phyloP scores from a whole-genome alignment of 2,888 invertebrate genomes.

The Ellobium chinense region DNA sequence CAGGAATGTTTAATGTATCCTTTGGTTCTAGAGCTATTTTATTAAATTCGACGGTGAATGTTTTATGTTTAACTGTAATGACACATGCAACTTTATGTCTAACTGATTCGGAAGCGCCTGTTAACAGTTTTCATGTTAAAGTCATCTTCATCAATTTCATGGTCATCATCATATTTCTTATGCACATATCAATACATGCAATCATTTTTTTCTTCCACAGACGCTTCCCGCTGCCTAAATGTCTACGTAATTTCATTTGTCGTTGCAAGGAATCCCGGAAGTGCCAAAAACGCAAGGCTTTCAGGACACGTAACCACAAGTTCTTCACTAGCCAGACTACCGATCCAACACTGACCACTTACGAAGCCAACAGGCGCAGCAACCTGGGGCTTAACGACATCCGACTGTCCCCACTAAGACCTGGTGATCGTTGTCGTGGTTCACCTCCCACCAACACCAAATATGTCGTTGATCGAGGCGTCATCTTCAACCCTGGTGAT shows the following conservation, averaged over 20 bases:
- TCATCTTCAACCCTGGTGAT: neutral
- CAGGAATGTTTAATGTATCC: too few relatives aligned
- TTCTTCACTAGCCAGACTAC: slow-evolving; percentile 21
- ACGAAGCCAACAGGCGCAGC: slow-evolving; percentile 15
- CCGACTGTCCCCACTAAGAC: neutral
- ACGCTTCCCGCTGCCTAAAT: slow-evolving; percentile 52
- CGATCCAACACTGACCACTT: slow-evolving; percentile 22
- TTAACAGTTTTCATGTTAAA: too few relatives aligned
- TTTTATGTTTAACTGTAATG: too few relatives aligned
- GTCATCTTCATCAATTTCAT: too few relatives aligned
- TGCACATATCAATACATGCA: neutral
- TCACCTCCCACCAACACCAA: neutral
- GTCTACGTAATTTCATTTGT: slow-evolving; percentile 49
- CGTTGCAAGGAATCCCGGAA: slow-evolving; percentile 41
- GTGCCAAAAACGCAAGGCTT: neutral
- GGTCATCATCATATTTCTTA: slow-evolving; percentile 5
- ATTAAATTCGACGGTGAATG: too few relatives aligned
- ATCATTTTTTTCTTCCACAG: slow-evolving; percentile 37
- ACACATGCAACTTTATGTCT: too few relatives aligned
- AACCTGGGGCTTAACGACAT: slow-evolving; percentile 3
- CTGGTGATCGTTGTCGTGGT: neutral
- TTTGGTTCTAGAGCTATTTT: too few relatives aligned
- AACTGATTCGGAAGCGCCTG: too few relatives aligned
- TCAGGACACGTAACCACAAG: slow-evolving; percentile 4
- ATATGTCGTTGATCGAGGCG: neutral